Evolutionary conservation across 1,140 invertebrate genomes (phyloP), one percentile per base, ranked within the genome.

Genomic region (Forficula auricularia): DNA sequence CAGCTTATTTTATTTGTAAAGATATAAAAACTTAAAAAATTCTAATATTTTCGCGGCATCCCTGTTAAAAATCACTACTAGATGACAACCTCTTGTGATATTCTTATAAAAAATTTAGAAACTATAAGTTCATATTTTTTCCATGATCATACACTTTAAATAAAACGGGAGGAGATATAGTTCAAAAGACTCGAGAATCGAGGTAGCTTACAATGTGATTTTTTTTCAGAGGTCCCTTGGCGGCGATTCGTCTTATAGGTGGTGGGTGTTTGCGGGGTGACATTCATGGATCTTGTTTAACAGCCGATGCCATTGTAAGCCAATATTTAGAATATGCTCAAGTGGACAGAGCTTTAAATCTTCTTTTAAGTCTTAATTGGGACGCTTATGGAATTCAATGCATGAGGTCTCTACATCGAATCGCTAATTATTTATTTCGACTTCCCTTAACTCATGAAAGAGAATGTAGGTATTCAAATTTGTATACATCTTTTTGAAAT

Each of bases 361-460:
- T 85, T 15, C 57, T 84, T 14, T 53, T 72, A 9, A 68, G 67
- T 12, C 61, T 81, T 49, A 77, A 77, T 58, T 84, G 81, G 80
- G 76, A 83, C 50, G 70, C 64, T 6, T 71, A 78, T 53, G 72
- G 80, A 2, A 62, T 68, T 43, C 60, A 64, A 22, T 79, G 77
- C 51, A 74, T 82, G 51, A 64, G 70, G 20, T 72, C 72, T 30
- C 60, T 86, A 8, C 76, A 80, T 47, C 67, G 72, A 50, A 79
- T 86, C 46, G 66, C 76, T 8, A 79, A 77, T 56, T 68, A 79
- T 63, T 62, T 84, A 13, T 67, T 82, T 38, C 67, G 73, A 37
- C 59, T 70, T 35, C 71, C 71, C 9, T 58, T 82, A 9, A 77
- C 71, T 34, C 65, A 71, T 34, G 71, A 77, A 46, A 65, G 66